phyloP scores from a whole-genome alignment of 2,797 vertebrate species.

The Psittacula derbiana region DNA sequence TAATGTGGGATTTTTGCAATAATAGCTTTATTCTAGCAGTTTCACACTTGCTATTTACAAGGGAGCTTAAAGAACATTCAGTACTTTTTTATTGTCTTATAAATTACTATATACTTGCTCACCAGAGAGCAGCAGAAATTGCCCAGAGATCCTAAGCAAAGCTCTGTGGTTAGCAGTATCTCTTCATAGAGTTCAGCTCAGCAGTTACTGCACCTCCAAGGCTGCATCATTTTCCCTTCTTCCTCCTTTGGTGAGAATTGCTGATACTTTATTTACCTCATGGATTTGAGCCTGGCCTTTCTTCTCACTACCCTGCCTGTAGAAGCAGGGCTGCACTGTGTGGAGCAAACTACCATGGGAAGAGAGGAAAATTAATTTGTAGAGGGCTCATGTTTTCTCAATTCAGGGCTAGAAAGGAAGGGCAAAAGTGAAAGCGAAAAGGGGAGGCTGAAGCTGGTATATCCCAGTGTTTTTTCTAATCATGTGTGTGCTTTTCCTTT shows the following conservation, averaged over 20 bases:
- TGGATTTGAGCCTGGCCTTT: background rate
- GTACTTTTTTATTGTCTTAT: background rate
- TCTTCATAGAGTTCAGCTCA: background rate
- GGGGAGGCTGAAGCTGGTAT: fast-evolving
- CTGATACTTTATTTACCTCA: background rate
- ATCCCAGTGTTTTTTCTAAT: background rate
- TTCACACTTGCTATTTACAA: background rate
- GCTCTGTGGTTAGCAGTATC: background rate
- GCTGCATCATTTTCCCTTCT: background rate
- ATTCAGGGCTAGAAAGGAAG: background rate
- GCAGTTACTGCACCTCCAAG: background rate
- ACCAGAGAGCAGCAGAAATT: background rate
- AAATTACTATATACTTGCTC: background rate
- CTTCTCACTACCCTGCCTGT: background rate
- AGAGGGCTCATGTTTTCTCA: background rate
- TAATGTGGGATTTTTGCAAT: background rate
- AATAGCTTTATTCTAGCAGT: background rate
- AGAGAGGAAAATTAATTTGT: background rate
- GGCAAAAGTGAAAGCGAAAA: background rate
- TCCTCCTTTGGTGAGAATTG: background rate
- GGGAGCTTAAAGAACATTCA: background rate
- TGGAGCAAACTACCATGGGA: background rate
- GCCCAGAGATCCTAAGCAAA: background rate
- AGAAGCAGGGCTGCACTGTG: background rate
- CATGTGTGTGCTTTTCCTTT: background rate